phyloP scores from a whole-genome alignment of 2,888 invertebrate genomes.

The Coronaproctus castanopsis region DNA sequence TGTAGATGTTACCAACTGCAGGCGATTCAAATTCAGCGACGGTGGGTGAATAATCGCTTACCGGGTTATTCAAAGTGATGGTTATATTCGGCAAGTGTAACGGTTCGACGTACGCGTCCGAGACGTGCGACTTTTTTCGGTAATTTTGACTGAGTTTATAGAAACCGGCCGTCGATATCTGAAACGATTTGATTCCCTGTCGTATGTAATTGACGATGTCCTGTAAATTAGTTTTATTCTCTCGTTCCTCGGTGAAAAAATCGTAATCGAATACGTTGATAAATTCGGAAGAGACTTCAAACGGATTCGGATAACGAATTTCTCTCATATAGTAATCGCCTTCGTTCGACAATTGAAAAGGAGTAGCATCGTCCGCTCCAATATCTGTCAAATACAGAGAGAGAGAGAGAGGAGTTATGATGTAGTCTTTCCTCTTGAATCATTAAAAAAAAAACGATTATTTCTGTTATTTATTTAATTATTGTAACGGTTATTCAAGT shows the following conservation, averaged over 20 bases:
- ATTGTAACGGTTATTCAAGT: too few species aligned
- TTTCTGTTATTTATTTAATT: too few species aligned
- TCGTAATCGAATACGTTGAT: not conserved
- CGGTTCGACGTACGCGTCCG: not conserved
- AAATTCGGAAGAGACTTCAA: not conserved
- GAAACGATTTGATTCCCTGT: not conserved
- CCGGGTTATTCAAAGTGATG: not conserved
- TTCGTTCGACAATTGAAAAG: not conserved
- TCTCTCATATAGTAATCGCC: not conserved
- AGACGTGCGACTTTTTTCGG: not conserved
- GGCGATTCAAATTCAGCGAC: too few species aligned
- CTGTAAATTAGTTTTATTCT: not conserved
- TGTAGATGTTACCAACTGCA: not conserved
- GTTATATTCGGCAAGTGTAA: not conserved
- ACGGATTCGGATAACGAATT: not conserved
- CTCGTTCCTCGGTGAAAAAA: not conserved
- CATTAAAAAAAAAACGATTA: too few species aligned
- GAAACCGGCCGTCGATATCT: not conserved
- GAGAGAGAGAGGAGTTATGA: too few species aligned
- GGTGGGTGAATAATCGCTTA: not conserved
- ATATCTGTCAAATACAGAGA: too few species aligned
- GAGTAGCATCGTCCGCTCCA: too few species aligned
- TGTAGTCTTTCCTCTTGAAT: too few species aligned
- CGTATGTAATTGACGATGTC: not conserved
- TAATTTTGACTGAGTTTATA: not conserved